Percentiles rank a stretch among this genome's conserved stretches.
Conservation (phyloP, 2,888 invertebrate genomes). For the Drosophila peninsularis region DNA sequence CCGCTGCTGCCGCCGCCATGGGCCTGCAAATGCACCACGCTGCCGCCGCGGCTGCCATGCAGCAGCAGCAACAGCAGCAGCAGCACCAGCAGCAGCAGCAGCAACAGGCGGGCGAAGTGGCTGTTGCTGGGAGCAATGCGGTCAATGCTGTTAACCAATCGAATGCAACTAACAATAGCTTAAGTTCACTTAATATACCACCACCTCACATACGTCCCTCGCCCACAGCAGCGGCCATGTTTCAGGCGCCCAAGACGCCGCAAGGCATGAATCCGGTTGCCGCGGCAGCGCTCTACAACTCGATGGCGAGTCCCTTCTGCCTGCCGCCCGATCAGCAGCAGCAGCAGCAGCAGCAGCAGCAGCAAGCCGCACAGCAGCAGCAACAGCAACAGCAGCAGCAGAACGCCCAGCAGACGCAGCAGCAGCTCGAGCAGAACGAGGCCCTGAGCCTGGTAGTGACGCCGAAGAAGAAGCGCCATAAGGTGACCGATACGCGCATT, state of each 20-base stretch:
- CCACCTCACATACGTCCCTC: constrained; percentile 89
- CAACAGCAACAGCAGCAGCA: constrained; percentile 88
- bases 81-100: constrained; percentile 53
- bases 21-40: constrained; percentile 85
- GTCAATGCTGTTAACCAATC: constrained; percentile 53
- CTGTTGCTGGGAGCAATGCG: constrained; percentile 57
- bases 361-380: constrained; percentile 86
- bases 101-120: constrained; percentile 44
- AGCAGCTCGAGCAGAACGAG: constrained; percentile 94
- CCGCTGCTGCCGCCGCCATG: constrained; percentile 85
- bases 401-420: constrained; percentile 86
- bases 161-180: constrained; percentile 84
- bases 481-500: constrained; percentile 97
- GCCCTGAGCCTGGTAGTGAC: constrained; percentile 97
- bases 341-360: constrained; percentile 87
- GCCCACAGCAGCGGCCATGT: constrained; percentile 90
- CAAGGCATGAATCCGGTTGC: constrained; percentile 86
- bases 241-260: constrained; percentile 93
- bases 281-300: constrained; percentile 88
- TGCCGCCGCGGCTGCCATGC: constrained; percentile 82
- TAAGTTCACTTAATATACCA: constrained; percentile 87
- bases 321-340: constrained; percentile 87
- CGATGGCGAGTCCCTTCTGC: constrained; percentile 88
- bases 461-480: constrained; percentile 98
- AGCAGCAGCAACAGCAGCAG: constrained; percentile 60